Evolutionary conservation across 2,113 vertebrate genomes (phyloP), one percentile per base, ranked within the genome.

Genomic region (Clarias gariepinus): DNA sequence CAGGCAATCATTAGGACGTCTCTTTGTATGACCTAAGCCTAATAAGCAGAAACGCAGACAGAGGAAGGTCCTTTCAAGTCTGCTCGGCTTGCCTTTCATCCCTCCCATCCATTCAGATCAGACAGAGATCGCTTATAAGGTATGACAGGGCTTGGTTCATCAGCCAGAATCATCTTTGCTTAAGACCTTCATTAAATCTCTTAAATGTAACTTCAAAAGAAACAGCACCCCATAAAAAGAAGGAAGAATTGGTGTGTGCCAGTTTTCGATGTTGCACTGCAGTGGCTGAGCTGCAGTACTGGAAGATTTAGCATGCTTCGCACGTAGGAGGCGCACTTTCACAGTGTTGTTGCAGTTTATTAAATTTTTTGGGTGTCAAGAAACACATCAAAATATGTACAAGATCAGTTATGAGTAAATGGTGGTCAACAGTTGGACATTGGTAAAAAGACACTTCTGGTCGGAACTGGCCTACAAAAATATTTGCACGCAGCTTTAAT

Each of bases 81-180:
- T 89, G 87, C 88, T 89, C 21, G 61, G 33, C 80, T 52, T 74
- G 36, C 73, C 84, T 90, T 92, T 92, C 68, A 88, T 90, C 87
- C 81, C 82, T 85, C 60, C 23, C 19, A 58, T 77, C 86, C 87
- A 47, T 3, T 2, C 71, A 85, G 87, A 91, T 74, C 47, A 87
- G 25, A 84, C 81, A 12, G 89, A 86, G 53, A 74, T 47, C 82
- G n/a, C 58, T 84, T 53, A 90, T 61, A 63, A 88, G 81, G 79
- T 47, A 82, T 85, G 86, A 52, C 66, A 81, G 71, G 1, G 13
- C 82, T 47, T 16, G 19, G 30, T 77, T 53, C 53, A 78, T 52
- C 52, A n/a, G 63, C 82, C 64, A 71, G 81, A 61, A 83, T 30
- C 28, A 21, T 60, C 21, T 86, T 81, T 77, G 63, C 13, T 76